phyloP scores from a whole-genome alignment of 1,140 invertebrate species.

The Drosophila nannoptera region DNA sequence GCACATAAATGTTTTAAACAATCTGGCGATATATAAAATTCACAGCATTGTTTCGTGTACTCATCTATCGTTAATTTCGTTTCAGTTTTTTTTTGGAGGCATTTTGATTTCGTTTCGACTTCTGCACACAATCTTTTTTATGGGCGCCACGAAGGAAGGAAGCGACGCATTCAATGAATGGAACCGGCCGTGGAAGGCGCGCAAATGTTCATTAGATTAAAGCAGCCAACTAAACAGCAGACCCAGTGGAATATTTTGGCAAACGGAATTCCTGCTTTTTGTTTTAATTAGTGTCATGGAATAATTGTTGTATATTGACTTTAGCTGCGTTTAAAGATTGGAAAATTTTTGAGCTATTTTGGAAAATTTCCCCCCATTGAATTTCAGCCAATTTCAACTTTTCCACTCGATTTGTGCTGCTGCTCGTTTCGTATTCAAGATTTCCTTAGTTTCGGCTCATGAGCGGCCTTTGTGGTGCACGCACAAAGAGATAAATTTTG shows the following conservation, averaged over 20 bases:
- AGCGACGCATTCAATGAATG: constrained; percentile 57
- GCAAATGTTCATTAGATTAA: constrained; percentile 35
- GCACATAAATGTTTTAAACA: constrained; percentile 54
- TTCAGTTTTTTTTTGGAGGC: too few relatives aligned
- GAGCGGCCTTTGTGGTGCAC: too few relatives aligned
- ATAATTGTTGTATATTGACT: constrained; percentile 21
- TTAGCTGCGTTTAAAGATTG: constrained; percentile 7
- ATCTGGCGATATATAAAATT: constrained; percentile 51
- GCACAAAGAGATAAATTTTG: too few relatives aligned
- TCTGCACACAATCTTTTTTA: constrained; percentile 44
- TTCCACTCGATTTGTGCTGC: too few relatives aligned
- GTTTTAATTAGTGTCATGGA: constrained; percentile 52
- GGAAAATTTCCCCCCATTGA: neutral
- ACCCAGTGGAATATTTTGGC: constrained; percentile 41
- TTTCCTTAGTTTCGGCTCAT: too few relatives aligned
- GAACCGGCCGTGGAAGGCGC: constrained; percentile 41
- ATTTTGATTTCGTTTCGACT: neutral
- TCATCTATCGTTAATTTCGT: too few relatives aligned
- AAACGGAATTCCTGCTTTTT: neutral
- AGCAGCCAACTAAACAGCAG: constrained; percentile 12
- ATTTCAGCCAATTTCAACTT: too few relatives aligned
- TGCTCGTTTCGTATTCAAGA: too few relatives aligned
- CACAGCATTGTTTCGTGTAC: constrained; percentile 22
- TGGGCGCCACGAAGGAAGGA: constrained; percentile 52
- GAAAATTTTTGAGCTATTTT: constrained; percentile 11